Evolutionary conservation across 2,113 vertebrate species (phyloP).

Genomic region (Indicator indicator): DNA sequence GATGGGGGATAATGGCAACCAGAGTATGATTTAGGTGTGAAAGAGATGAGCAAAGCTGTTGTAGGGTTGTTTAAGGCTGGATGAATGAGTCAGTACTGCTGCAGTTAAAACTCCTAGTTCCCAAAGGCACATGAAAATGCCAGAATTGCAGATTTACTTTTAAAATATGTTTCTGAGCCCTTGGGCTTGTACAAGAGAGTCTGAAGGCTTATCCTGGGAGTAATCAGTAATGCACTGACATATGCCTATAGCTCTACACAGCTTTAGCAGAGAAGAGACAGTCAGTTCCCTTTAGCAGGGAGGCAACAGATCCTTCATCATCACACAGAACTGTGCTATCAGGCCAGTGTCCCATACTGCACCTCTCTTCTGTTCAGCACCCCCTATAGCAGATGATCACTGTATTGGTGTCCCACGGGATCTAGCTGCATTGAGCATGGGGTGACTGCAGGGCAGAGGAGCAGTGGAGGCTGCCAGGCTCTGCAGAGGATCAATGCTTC

Average conservation of each 20-base stretch:
- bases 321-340: background rate
- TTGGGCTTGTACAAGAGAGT: background rate
- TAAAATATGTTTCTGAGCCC: background rate
- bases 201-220: background rate
- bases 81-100: background rate
- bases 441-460: background rate
- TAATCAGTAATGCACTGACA: background rate
- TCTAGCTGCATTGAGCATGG: background rate
- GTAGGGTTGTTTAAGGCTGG: background rate
- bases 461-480: background rate
- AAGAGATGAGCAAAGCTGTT: background rate
- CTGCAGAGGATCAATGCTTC: background rate
- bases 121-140: background rate
- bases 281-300: background rate
- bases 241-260: background rate
- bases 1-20: background rate
- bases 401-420: rapidly evolving
- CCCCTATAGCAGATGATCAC: rapidly evolving
- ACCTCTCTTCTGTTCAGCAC: background rate
- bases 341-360: background rate
- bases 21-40: background rate
- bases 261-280: background rate
- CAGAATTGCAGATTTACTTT: background rate
- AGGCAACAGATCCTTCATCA: background rate
- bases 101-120: background rate